Evolutionary conservation across 1,140 invertebrate genomes (phyloP), one percentile per base, ranked within the genome.

Genomic region (Scaptomyza montana): DNA sequence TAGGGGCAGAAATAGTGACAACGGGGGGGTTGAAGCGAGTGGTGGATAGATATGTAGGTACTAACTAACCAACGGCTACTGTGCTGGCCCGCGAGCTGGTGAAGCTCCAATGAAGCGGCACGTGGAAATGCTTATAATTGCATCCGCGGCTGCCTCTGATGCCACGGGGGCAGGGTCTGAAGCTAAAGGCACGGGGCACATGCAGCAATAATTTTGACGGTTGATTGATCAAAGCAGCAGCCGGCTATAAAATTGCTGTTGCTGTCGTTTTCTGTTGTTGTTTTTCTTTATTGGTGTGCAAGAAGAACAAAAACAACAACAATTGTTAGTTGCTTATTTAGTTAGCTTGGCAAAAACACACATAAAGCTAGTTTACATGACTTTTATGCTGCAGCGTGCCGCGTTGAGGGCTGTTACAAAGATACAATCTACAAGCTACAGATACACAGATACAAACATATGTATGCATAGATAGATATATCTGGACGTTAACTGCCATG

Each of bases 71-170:
- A 73, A 73, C 51, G 56, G 65, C 66, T 69, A 74, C 65, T 69
- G 71, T 69, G 59, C 46, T 36, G 59, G 39, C 53, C 59, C 51
- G 46, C 59, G 57, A 57, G 63, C 81, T 45, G 68, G 33, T 36
- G 33, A 36, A 66, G 69, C 62, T 70, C 50, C 84, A 89, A 84
- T 87, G 84, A 89, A 87, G 84, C 84, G 84, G 81, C 84, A 84
- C 84, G 80, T 84, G 84, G 84, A 87, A 87, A 87, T 77, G 84
- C 72, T 89, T 89, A 89, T 87, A 87, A 87, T 87, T 87, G 84
- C 84, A 87, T 89, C 84, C 84, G 84, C 85, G 67, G 33, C 65
- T 77, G 49, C 25, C 49, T 60, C 43, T 13, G 49, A 10, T 9
- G 46, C 39, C 63, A 36, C 8, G 33, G 33, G 33, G 74, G 13